Percentiles rank a stretch among this genome's conserved stretches.
phyloP scores from a whole-genome alignment of 2,113 vertebrate species.

The Bos javanicus region DNA sequence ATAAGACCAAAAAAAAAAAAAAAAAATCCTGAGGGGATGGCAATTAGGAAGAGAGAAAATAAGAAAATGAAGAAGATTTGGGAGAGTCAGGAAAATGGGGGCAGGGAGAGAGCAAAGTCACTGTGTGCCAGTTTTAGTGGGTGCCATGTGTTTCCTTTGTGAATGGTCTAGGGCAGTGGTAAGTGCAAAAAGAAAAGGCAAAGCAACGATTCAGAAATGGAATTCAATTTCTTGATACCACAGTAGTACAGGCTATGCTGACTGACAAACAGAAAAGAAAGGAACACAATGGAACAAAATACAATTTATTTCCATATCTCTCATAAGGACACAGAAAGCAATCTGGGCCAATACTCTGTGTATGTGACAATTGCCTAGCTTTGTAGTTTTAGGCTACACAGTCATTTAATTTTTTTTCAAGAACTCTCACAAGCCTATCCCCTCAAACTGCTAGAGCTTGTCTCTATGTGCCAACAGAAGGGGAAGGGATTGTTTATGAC shows the following conservation, averaged over 20 bases:
- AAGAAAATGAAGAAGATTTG: not conserved
- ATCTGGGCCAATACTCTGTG: not conserved
- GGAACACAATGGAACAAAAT: slow-evolving; percentile 48
- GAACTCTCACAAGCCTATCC: not conserved
- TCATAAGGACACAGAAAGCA: slow-evolving; percentile 28
- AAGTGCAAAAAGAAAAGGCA: slow-evolving; percentile 53
- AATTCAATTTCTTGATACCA: slow-evolving; percentile 58
- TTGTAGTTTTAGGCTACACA: not conserved
- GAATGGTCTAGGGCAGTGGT: slow-evolving; percentile 6
- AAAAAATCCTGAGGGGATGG: not conserved
- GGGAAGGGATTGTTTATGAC: not conserved
- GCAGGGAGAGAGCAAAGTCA: not conserved
- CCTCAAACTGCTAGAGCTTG: not conserved
- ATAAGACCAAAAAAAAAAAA: not conserved
- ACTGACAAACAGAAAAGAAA: slow-evolving; percentile 52
- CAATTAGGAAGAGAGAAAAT: not conserved
- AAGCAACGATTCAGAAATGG: slow-evolving; percentile 55
- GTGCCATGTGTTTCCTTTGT: not conserved
- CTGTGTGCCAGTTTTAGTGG: accelerated
- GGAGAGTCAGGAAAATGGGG: not conserved
- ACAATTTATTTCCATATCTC: not conserved
- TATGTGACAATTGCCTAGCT: not conserved
- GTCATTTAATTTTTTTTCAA: not conserved
- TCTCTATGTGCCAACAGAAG: not conserved
- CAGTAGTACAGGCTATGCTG: not conserved